Base-by-base conservation (phyloP, 2,888 invertebrate species). In the Taenaris catops region DNA sequence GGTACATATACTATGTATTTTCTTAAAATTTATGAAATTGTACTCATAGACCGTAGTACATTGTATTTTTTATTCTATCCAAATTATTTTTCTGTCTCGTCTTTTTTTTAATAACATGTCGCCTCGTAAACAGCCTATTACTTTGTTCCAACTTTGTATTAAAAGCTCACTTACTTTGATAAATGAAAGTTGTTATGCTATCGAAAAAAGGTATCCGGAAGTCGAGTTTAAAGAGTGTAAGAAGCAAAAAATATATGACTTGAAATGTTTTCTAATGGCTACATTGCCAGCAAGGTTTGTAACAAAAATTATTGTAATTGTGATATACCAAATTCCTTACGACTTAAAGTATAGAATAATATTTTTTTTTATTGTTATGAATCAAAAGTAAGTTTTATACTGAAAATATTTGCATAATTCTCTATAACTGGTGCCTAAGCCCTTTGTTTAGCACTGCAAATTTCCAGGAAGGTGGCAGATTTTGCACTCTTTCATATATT, bases 231-330 rank as follows among this genome's bases (percentile, higher is more conserved):
- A 60, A 35, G 71, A 79, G 43, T 73, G 69, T 60, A 79, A 81
- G 46, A 58, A 56, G 35, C 64, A 32, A 38, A 38, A 70, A 51
- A 69, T 74, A 32, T 57, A 65, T 47, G 51, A 55, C 20, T 61
- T 87, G 35, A 80, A 79, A 55, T 57, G 61, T 45, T 63, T 73
- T 33, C 49, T 87, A 33, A 71, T 72, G 66, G 57, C 65, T 19
- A 63, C 72, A 55, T 67, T 87, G 42, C 87, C 87, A 48, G 71
- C 74, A 55, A 84, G 84, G 87, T 86, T 61, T 49, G 50, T 40
- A 33, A 33, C 16, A 8, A 17, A 3, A 7, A 4, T 17, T 20
- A n/a, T 5, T 26, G 1, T 4, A 12, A n/a, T n/a, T n/a, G n/a
- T n/a, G n/a, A n/a, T n/a, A n/a, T n/a, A n/a, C n/a, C n/a, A n/a